These are phyloP conservation scores for Glaucidium brasilianum DNA, from an alignment of 2,113 vertebrate genomes.

Conservation along the genomic window DNA sequence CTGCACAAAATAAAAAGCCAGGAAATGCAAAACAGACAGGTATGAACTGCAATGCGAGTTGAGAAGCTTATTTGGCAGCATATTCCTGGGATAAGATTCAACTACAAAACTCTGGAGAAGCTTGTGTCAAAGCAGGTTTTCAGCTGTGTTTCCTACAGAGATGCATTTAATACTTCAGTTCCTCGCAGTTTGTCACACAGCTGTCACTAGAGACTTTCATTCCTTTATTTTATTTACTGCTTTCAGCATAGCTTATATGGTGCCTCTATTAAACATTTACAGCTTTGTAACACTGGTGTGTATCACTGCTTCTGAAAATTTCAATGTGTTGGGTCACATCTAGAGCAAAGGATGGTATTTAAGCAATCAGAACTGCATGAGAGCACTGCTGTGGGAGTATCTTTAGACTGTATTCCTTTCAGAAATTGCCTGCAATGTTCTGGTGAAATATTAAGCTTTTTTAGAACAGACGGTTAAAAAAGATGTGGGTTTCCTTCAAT, in stretches of 20 bases:
- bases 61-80: not conserved
- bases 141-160: not conserved
- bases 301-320: not conserved
- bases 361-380: not conserved
- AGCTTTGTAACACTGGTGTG: not conserved
- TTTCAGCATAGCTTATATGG: not conserved
- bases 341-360: not conserved
- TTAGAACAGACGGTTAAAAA: not conserved
- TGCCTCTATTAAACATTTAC: not conserved
- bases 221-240: not conserved
- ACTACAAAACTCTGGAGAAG: not conserved
- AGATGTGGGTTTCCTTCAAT: not conserved
- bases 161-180: not conserved
- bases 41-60: not conserved
- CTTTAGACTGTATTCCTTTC: fast-evolving
- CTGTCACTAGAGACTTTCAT: not conserved
- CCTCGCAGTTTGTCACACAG: not conserved
- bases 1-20: not conserved
- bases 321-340: not conserved
- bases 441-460: not conserved
- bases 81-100: not conserved
- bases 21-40: not conserved
- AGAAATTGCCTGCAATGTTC: not conserved
- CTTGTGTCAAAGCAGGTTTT: conserved; percentile 5
- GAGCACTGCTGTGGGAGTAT: not conserved